Percentiles rank a stretch among this genome's conserved stretches.
phyloP scores from a whole-genome alignment of 2,888 invertebrate species.

The Stenodera caucasica region DNA sequence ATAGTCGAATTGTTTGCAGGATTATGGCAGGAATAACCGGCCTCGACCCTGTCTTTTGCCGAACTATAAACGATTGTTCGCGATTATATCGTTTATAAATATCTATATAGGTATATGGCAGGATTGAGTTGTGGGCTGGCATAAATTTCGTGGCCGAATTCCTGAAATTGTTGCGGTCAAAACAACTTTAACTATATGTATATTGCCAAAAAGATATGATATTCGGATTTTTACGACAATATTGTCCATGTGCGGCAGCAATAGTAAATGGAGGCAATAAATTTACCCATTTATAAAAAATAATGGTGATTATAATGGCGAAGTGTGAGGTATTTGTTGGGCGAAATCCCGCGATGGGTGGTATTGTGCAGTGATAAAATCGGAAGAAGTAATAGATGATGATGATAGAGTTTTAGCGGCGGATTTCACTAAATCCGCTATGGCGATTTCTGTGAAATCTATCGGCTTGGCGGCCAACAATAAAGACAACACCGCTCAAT shows the following conservation, averaged over 20 bases:
- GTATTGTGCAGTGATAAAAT: constrained; percentile 19
- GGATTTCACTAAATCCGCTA: not conserved
- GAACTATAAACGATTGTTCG: not conserved
- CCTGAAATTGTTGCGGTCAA: constrained; percentile 25
- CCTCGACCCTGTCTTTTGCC: not conserved
- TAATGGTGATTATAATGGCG: not conserved
- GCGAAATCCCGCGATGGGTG: constrained; percentile 14
- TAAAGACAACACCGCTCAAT: constrained; percentile 7
- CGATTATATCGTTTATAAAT: not conserved
- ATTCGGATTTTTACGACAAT: constrained; percentile 3
- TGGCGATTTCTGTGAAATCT: constrained; percentile 20
- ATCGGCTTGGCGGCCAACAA: constrained; percentile 20
- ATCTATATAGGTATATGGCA: constrained; percentile 8
- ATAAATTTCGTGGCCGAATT: constrained; percentile 23
- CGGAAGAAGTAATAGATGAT: constrained; percentile 11
- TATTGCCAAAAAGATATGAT: too few relatives aligned
- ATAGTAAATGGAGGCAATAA: not conserved
- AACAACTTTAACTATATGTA: too few relatives aligned
- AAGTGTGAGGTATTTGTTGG: not conserved
- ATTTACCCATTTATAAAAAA: not conserved
- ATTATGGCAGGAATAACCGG: not conserved
- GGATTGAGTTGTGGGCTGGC: not conserved
- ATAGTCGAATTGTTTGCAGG: not conserved
- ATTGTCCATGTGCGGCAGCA: too few relatives aligned
- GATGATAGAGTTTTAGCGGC: constrained; percentile 7